Base-by-base conservation (phyloP, 2,888 invertebrate genomes). In the Hydraecia micacea region DNA sequence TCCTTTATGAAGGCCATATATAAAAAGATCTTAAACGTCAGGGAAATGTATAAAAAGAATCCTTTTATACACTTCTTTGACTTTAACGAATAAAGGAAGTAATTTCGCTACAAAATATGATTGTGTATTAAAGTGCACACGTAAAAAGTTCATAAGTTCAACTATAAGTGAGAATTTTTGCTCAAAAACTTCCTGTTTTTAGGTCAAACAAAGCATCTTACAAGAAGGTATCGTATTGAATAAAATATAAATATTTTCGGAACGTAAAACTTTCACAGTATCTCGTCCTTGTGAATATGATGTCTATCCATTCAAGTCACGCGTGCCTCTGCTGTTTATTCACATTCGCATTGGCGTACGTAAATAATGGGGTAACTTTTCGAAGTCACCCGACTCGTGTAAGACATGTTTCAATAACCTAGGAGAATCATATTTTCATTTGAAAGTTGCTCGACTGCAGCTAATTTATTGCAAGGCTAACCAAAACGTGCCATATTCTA, bases 241-340 rank as follows among this genome's bases (percentile, higher is more conserved):
- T 93, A 93, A 93, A 92, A 92, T 92, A 93, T 93, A 91, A 92
- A 92, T 93, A 92, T 91, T 94, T 93, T 92, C 90, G 89, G 89
- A 89, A 88, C 90, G 90, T 91, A 92, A 93, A 94, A 93, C 89
- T 93, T 93, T 91, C 85, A 79, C 91, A 85, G 90, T 89, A 90
- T 89, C 90, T 90, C 88, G 86, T 90, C 89, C 90, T 90, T 86
- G 90, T 89, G 91, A 92, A 92, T 91, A 91, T 93, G 91, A 91
- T 89, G 91, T 87, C 88, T 88, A 91, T 94, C 93, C 92, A 96
- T 96, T 96, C 95, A 72, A 92, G 95, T 95, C 96, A 96, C 96
- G 96, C 91, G 90, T 91, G 89, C 86, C 88, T 86, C 85, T 87
- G 89, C 91, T 95, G 95, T 96, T 95, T 96, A 95, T 95, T 94